Percentiles rank a stretch among this genome's conserved stretches.
These are phyloP conservation scores for Quadriops clusia DNA, from an alignment of 2,888 invertebrate species.

Conservation along the genomic window DNA sequence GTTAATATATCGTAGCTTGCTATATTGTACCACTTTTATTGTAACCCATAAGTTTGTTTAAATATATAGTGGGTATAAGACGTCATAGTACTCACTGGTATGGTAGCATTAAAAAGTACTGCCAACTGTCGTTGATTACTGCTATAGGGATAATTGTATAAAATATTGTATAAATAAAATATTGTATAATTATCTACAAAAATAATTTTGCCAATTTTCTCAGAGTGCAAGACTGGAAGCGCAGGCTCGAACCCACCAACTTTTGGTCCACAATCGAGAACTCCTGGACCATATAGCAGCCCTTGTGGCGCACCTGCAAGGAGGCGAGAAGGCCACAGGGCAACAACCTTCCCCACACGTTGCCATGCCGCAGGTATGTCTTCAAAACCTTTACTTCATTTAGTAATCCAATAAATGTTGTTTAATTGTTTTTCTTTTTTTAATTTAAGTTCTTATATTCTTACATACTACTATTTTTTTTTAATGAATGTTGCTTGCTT, in stretches of 20 bases:
- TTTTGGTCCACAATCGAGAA: slow-evolving; percentile 90
- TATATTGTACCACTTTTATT: too few relatives aligned
- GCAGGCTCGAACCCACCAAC: slow-evolving; percentile 82
- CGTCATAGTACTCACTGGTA: too few relatives aligned
- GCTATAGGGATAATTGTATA: too few relatives aligned
- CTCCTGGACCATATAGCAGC: slow-evolving; percentile 88
- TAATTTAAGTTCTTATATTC: slow-evolving; percentile 1
- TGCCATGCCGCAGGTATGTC: slow-evolving; percentile 56
- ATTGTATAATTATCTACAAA: too few relatives aligned
- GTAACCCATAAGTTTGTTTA: too few relatives aligned
- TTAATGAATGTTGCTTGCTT: too few relatives aligned
- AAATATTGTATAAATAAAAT: too few relatives aligned
- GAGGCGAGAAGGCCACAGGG: slow-evolving; percentile 58
- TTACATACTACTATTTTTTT: neutral
- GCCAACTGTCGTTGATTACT: too few relatives aligned
- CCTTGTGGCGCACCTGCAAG: slow-evolving; percentile 77
- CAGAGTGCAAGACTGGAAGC: slow-evolving; percentile 36
- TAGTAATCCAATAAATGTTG: slow-evolving; percentile 1
- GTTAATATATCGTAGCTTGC: too few relatives aligned
- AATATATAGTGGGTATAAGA: too few relatives aligned
- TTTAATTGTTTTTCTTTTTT: slow-evolving; percentile 7
- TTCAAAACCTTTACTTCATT: neutral
- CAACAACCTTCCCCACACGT: slow-evolving; percentile 44
- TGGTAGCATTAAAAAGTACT: too few relatives aligned
- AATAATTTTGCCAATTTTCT: slow-evolving; percentile 10